phyloP scores from a whole-genome alignment of 1,140 invertebrate species.

The Megathymus violae region DNA sequence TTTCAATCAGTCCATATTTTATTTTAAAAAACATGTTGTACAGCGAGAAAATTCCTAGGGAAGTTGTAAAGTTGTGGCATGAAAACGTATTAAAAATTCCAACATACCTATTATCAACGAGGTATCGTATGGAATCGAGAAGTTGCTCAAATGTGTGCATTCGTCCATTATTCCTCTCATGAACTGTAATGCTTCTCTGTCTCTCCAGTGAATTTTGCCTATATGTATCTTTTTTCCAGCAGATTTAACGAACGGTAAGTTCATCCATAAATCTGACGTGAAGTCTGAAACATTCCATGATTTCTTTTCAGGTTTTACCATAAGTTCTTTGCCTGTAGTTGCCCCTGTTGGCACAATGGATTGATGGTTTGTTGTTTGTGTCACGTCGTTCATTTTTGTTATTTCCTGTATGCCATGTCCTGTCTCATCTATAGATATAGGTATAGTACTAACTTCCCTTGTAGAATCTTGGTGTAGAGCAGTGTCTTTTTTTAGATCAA shows the following conservation, averaged over 20 bases:
- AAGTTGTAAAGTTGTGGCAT: too few species aligned
- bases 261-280: slow-evolving; percentile 67
- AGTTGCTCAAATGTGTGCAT: slow-evolving; percentile 98
- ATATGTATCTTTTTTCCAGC: slow-evolving; percentile 81
- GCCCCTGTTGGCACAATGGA: neutral
- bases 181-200: slow-evolving; percentile 93
- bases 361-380: neutral
- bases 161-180: slow-evolving; percentile 99
- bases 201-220: slow-evolving; percentile 85
- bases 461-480: neutral
- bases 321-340: slow-evolving; percentile 10
- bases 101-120: slow-evolving; percentile 89
- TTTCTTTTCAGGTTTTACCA: slow-evolving; percentile 52
- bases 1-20: too few species aligned
- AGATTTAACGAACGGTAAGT: slow-evolving; percentile 67
- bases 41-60: too few species aligned
- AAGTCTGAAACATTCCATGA: slow-evolving; percentile 73
- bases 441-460: slow-evolving; percentile 4
- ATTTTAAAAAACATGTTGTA: too few species aligned
- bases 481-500: slow-evolving; percentile 12
- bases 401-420: neutral
- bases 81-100: neutral
- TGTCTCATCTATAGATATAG: slow-evolving; percentile 13
- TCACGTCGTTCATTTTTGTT: neutral
- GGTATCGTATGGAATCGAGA: slow-evolving; percentile 93